These are phyloP conservation scores for Apodemus agrarius DNA, from an alignment of 2,797 vertebrate genomes.

Conservation along the genomic window DNA sequence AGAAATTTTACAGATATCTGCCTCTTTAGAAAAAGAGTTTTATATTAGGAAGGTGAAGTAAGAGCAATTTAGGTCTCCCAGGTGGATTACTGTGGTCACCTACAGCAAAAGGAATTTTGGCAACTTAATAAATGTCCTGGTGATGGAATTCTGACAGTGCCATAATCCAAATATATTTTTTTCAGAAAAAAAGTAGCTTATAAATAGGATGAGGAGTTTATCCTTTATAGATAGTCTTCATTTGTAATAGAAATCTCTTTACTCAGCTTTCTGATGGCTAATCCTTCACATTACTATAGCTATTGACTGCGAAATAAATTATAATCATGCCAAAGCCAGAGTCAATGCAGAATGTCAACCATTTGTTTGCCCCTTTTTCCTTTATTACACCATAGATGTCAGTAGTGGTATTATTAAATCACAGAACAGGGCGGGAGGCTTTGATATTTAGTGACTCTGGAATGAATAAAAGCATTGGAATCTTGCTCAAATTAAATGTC, in stretches of 20 bases:
- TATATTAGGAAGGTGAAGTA: background rate
- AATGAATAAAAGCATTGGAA: conserved; percentile 27
- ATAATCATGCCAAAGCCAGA: background rate
- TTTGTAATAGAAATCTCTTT: conserved; percentile 40
- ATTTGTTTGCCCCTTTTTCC: background rate
- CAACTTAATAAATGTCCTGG: background rate
- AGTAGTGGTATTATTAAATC: background rate
- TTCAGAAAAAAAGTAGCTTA: conserved; percentile 24
- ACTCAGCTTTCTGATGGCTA: background rate
- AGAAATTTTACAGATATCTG: background rate
- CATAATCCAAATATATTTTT: conserved; percentile 40
- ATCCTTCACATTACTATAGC: background rate
- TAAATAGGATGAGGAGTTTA: background rate
- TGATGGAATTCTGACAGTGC: background rate
- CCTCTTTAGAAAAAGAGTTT: background rate
- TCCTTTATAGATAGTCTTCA: conserved; percentile 15
- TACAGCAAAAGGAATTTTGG: background rate
- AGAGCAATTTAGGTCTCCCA: background rate
- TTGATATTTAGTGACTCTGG: background rate
- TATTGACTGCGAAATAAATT: background rate
- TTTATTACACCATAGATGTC: background rate
- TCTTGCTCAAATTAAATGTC: conserved; percentile 33
- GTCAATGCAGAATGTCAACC: background rate
- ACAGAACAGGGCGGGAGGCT: background rate
- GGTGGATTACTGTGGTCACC: background rate